A percentile compares a stretch with the other conserved stretches of the same genome.
phyloP scores from a whole-genome alignment of 2,888 invertebrate species.

The Ptilodon capucinus region DNA sequence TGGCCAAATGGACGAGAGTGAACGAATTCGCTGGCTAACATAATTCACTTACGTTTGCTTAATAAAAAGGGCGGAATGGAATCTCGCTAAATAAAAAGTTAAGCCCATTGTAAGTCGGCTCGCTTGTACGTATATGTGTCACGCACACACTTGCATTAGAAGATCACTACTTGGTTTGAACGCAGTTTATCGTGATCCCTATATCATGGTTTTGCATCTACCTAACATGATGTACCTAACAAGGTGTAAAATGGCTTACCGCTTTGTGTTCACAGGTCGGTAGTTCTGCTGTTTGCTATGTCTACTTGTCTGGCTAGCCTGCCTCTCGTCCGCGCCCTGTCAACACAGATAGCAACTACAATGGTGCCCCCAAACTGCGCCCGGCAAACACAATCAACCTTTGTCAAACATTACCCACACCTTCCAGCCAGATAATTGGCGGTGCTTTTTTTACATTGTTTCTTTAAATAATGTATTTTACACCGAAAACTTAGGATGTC shows the following conservation, averaged over 20 bases:
- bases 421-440: constrained; percentile 13
- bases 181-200: not conserved
- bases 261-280: constrained; percentile 37
- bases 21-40: too few relatives aligned
- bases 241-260: constrained; percentile 23
- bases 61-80: too few relatives aligned
- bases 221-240: not conserved
- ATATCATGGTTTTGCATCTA: not conserved
- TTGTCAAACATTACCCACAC: constrained; percentile 27
- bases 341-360: constrained; percentile 33
- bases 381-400: constrained; percentile 24
- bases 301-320: constrained; percentile 18
- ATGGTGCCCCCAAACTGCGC: constrained; percentile 20
- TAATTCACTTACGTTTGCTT: too few relatives aligned
- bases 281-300: constrained; percentile 33
- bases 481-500: too few relatives aligned
- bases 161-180: too few relatives aligned
- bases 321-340: constrained; percentile 23
- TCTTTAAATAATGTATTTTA: too few relatives aligned
- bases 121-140: too few relatives aligned
- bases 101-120: too few relatives aligned
- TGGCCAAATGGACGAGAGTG: too few relatives aligned
- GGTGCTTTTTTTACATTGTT: constrained; percentile 4
- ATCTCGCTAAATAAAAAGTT: too few relatives aligned
- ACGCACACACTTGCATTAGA: too few relatives aligned